A percentile compares a stretch with the other conserved stretches of the same genome.
Conservation (phyloP, 2,113 vertebrate genomes). For the Sinosuthora webbiana region DNA sequence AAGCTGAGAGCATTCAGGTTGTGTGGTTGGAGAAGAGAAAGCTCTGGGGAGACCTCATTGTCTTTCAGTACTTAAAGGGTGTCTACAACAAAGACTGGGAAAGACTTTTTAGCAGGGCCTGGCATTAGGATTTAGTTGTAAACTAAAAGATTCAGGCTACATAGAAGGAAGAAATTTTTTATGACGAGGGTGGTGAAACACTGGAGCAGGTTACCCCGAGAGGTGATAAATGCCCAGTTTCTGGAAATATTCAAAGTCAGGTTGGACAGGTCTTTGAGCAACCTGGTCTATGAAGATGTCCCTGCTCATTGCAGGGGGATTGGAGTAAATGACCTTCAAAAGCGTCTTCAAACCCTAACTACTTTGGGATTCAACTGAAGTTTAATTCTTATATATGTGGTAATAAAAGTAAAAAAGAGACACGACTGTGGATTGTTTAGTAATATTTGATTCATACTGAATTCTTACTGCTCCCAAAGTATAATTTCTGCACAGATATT, state of each 20-base stretch:
- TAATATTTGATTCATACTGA: not conserved
- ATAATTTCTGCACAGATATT: not conserved
- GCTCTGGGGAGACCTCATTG: not conserved
- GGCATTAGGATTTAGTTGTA: not conserved
- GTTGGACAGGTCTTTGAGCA: not conserved
- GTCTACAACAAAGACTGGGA: not conserved
- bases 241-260: not conserved
- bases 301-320: not conserved
- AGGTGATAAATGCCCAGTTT: not conserved
- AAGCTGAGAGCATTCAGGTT: not conserved
- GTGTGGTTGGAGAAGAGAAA: not conserved
- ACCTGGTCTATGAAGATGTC: not conserved
- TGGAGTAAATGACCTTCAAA: not conserved
- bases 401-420: not conserved
- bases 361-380: not conserved
- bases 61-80: not conserved
- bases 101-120: not conserved
- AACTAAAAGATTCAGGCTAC: not conserved
- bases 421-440: not conserved
- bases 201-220: not conserved
- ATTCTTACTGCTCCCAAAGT: not conserved
- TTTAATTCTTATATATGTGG: not conserved
- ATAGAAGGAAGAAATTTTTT: not conserved
- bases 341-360: not conserved
- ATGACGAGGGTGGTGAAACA: rapidly evolving